These are phyloP conservation scores for Teleogryllus oceanicus DNA, from an alignment of 2,888 invertebrate species.

Conservation along the genomic window DNA sequence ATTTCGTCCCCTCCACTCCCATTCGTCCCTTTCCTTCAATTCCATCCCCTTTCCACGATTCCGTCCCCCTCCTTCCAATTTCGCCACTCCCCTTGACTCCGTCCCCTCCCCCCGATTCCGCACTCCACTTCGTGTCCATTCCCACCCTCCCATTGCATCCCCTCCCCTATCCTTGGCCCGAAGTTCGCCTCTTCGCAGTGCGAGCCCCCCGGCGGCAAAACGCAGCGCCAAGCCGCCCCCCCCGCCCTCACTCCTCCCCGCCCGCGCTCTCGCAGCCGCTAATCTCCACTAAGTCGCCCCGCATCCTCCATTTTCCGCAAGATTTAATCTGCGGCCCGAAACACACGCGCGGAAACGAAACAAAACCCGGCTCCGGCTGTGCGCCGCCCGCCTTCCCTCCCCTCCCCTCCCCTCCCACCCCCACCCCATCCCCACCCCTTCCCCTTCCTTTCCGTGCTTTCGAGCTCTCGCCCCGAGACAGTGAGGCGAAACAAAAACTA, in stretches of 20 bases:
- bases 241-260: background rate
- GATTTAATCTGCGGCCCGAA: slow-evolving; percentile 18
- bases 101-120: too few species aligned
- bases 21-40: too few species aligned
- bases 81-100: too few species aligned
- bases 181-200: too few species aligned
- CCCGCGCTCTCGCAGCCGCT: background rate
- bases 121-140: background rate
- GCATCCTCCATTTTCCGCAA: slow-evolving; percentile 12
- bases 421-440: background rate
- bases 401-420: background rate
- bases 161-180: background rate
- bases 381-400: background rate
- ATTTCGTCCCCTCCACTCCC: too few species aligned
- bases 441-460: background rate
- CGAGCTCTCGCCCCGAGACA: background rate
- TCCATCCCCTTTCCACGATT: too few species aligned
- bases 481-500: too few species aligned
- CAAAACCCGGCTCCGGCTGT: background rate
- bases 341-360: background rate
- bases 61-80: too few species aligned
- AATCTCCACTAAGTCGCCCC: slow-evolving; percentile 18
- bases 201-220: background rate
- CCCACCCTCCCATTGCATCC: background rate
- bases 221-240: background rate